Percentiles rank a stretch among this genome's conserved stretches.
Conservation (phyloP, 2,797 vertebrate species). For the Halcyon badia region DNA sequence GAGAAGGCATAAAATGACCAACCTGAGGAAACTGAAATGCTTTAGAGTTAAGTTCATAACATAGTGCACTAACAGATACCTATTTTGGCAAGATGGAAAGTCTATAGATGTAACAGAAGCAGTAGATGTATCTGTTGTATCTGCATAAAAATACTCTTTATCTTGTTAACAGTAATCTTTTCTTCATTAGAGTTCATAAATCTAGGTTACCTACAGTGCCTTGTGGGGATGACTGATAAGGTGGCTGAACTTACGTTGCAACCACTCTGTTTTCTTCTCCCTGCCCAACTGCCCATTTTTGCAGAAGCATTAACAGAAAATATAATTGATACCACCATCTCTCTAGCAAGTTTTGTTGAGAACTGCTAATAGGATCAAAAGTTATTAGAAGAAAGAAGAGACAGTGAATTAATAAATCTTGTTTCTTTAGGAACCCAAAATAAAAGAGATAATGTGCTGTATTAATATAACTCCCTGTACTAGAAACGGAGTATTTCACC, state of each 20-base stretch:
- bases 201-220: background rate
- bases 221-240: background rate
- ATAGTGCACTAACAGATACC: background rate
- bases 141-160: background rate
- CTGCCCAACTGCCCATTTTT: background rate
- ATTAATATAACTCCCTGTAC: background rate
- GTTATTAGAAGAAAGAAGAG: background rate
- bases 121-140: background rate
- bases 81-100: background rate
- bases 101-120: fast-evolving
- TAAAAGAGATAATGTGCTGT: background rate
- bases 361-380: background rate
- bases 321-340: background rate
- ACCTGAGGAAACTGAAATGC: background rate
- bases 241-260: background rate
- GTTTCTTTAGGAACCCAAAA: background rate
- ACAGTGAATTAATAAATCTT: background rate
- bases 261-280: background rate
- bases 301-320: background rate
- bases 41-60: background rate
- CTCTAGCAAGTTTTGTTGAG: background rate
- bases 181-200: background rate
- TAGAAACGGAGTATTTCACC: background rate
- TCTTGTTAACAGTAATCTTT: background rate
- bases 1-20: background rate